phyloP scores from a whole-genome alignment of 2,113 vertebrate species.

The Ophthalmolycus amberensis region DNA sequence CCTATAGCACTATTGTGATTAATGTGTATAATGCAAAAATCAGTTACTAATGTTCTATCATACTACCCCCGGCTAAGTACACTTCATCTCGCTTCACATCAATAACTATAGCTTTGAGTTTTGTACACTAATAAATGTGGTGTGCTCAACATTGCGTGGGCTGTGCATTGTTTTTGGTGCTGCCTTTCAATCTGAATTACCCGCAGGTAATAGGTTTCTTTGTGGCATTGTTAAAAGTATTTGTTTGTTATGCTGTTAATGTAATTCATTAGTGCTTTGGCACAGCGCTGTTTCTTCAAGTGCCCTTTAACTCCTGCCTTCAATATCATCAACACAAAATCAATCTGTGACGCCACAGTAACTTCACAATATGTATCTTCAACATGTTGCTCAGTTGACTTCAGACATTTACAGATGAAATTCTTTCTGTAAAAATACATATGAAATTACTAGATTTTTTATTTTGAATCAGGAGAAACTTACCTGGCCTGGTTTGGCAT shows the following conservation, averaged over 20 bases:
- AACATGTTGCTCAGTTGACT: background rate
- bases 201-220: background rate
- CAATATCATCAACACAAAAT: constrained; percentile 4
- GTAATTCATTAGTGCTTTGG: background rate
- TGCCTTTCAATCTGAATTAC: constrained; percentile 6
- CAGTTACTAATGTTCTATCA: constrained; percentile 8
- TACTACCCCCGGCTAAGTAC: background rate
- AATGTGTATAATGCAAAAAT: constrained; percentile 2
- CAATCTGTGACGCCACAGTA: background rate
- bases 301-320: background rate
- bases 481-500: constrained; percentile 96
- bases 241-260: background rate
- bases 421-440: background rate
- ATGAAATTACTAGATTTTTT: background rate
- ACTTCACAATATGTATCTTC: background rate
- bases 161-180: background rate
- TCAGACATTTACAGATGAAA: background rate
- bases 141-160: background rate
- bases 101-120: background rate
- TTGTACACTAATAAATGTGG: background rate
- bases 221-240: background rate
- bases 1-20: background rate
- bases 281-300: background rate
- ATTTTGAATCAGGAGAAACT: background rate
- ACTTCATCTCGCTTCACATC: constrained; percentile 5